Evolutionary conservation across 2,797 vertebrate genomes (phyloP), one percentile per base, ranked within the genome.

Genomic region (Eupleurogrammus muticus): DNA sequence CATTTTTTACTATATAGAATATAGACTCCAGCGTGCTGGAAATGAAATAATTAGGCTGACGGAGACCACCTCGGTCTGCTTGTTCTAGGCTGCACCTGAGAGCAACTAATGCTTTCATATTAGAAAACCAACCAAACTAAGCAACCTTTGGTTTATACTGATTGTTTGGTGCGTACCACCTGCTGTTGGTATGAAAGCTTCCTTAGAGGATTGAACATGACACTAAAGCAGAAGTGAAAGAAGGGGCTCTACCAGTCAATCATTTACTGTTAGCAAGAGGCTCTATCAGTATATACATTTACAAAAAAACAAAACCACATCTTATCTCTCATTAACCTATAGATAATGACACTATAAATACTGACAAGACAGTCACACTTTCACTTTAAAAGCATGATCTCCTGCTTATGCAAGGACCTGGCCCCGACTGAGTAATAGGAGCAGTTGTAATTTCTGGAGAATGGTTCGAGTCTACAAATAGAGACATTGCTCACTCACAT

Each of bases 381-480:
- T 16, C 35, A 65, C 1, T 49, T 50, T 17, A 44, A 56, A 77
- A 78, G 57, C 53, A 70, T 19, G 49, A 70, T 23, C 54, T 75
- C 17, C n/a, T 65, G 68, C 54, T 87, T 86, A 74, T 62, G 36
- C 65, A 81, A 86, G 51, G 9, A 9, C 62, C 35, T 69, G 32
- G n/a, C n/a, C n/a, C n/a, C n/a, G n/a, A 72, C 50, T 42, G 73
- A 84, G 54, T 54, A 74, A 77, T 44, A n/a, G 63, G 54, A 78
- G 58, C 72, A 54, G 51, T 56, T 81, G 77, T 72, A 86, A 83
- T 85, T 75, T 46, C 82, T 65, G 51, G 50, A 66, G 73, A 89
- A 82, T 83, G 85, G 89, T 75, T 85, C 69, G 75, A 60, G 59
- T 84, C 84, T 65, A 75, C 17, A 86, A 91, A 89, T 85, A 91